Base-by-base conservation (phyloP, 1,140 invertebrate species). In the Saccostrea cuccullata region DNA sequence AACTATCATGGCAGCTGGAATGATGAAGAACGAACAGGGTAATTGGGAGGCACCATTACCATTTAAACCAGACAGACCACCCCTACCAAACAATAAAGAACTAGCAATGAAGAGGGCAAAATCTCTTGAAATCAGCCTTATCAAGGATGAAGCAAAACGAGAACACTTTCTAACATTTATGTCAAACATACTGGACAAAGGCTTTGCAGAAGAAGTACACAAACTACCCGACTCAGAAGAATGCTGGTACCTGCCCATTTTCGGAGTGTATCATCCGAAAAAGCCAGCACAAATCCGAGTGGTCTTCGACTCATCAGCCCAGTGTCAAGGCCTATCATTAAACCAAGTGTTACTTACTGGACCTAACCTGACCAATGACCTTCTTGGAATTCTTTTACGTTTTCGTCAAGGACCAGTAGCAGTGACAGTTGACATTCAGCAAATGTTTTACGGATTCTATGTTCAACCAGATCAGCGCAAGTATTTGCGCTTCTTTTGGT, bases 331-430 rank as follows among this genome's bases (percentile, higher is more conserved):
- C 15, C 60, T 87, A 47, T 93, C 92, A 12, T 86, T 93, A 0
- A 93, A 93, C 84, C 58, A 90, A n/a, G 47, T 86, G 0, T 60
- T 93, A 47, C 73, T 90, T 2, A 26, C 70, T 15, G 92, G 92
- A 20, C 94, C 95, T 20, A 92, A 93, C 84, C 55, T 96, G 0
- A 94, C 95, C 90, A 92, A 77, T 83, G 86, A 56, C 60, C 56
- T 91, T 17, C 55, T 91, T 30, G 91, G 87, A 17, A 86, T 92
- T 17, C 86, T 92, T 2, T 12, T 90, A 6, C 82, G 89, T 9
- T 92, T 92, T 82, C 88, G 91, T 11, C 23, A 70, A 64, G 77
- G 83, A 26, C 9, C 20, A 30, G 40, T 91, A 47, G 91, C 87
- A 23, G 40, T 89, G 30, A 91, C 83, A 13, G 82, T 36, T 20